Evolutionary conservation across 1,140 invertebrate genomes (phyloP).

Genomic region (Drosophila bifasciata): DNA sequence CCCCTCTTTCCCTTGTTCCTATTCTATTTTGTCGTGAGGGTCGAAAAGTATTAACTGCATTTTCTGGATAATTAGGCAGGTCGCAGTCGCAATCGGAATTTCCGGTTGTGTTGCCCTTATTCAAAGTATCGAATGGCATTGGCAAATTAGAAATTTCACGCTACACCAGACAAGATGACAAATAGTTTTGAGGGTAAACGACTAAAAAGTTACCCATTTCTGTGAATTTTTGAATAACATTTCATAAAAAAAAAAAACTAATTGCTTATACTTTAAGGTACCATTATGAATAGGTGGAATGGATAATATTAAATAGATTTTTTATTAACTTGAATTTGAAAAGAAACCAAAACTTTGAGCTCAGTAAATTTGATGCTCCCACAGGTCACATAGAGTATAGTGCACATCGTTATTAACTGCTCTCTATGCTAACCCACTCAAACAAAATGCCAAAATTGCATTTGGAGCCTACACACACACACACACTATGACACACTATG

Average conservation of each 20-base stretch:
- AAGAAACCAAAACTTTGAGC: conserved; percentile 9
- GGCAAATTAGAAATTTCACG: conserved; percentile 60
- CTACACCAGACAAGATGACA: conserved; percentile 33
- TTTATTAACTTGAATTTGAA: neutral
- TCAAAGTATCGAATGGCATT: conserved; percentile 16
- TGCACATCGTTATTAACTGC: conserved; percentile 22
- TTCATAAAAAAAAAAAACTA: no score
- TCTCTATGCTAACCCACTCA: neutral
- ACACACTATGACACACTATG: conserved; percentile 11
- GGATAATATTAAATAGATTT: no score
- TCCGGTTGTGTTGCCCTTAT: conserved; percentile 28
- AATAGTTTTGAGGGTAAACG: conserved; percentile 12
- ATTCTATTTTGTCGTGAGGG: conserved; percentile 3
- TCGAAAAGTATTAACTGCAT: conserved; percentile 55
- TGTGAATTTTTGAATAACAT: no score
- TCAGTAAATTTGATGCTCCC: conserved; percentile 3
- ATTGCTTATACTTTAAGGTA: no score
- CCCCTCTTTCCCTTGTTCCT: neutral
- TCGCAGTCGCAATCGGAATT: conserved; percentile 42
- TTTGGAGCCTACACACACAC: conserved; percentile 18
- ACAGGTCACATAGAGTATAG: conserved; percentile 3
- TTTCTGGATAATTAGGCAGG: conserved; percentile 65
- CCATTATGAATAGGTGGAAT: no score
- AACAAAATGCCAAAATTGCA: conserved; percentile 39
- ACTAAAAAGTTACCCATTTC: conserved; percentile 8